A percentile compares a stretch with the other conserved stretches of the same genome.
Conservation (phyloP, 2,797 vertebrate genomes). For the Pseudochromis fuscus region DNA sequence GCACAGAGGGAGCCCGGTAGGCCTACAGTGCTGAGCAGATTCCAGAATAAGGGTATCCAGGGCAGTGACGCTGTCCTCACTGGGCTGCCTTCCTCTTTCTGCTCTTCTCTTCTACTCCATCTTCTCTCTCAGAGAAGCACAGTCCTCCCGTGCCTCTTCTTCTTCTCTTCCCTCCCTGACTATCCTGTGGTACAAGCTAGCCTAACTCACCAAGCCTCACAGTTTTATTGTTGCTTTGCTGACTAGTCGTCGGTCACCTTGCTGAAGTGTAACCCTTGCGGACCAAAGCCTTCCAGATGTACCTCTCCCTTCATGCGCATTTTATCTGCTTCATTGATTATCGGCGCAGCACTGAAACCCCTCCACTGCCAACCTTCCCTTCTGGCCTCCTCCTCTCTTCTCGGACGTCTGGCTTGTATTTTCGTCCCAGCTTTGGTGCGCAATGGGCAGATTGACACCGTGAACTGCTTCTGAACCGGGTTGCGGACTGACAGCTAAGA, state of each 20-base stretch:
- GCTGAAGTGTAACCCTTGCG: slow-evolving; percentile 6
- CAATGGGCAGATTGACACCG: slow-evolving; percentile 66
- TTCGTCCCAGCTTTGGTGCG: slow-evolving; percentile 4
- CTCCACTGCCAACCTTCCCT: neutral
- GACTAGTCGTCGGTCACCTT: neutral
- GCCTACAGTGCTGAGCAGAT: slow-evolving; percentile 2
- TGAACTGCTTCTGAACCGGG: slow-evolving; percentile 81
- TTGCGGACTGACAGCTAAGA: slow-evolving; percentile 73
- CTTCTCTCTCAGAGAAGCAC: neutral
- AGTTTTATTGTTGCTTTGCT: neutral
- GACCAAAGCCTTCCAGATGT: neutral
- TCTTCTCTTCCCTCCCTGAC: neutral
- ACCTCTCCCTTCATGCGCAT: neutral
- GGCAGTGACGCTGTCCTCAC: slow-evolving; percentile 43
- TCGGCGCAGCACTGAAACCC: neutral
- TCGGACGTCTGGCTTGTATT: no score
- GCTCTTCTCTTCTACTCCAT: slow-evolving; percentile 4
- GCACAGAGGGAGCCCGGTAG: neutral
- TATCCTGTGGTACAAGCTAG: neutral
- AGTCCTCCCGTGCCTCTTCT: neutral
- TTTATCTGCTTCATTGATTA: neutral
- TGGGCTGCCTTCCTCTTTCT: slow-evolving; percentile 23
- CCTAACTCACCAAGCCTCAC: neutral
- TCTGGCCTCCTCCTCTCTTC: neutral
- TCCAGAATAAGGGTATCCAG: slow-evolving; percentile 23